Base-by-base conservation (phyloP, 2,888 invertebrate genomes). In the Hoplodrina ambigua region DNA sequence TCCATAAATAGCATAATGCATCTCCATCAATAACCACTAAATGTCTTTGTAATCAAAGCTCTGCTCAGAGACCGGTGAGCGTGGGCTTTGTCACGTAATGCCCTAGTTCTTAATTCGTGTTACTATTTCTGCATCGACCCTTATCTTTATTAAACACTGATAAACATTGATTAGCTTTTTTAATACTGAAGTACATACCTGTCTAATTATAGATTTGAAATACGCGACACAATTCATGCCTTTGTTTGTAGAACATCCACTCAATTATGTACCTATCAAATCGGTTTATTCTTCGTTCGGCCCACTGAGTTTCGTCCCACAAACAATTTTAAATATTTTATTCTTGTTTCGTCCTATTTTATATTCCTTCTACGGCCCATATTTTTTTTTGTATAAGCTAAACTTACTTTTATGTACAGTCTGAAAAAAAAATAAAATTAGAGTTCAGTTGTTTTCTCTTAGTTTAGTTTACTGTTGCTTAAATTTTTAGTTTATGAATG, bases 21-120 rank as follows among this genome's bases (percentile, higher is more conserved):
- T 19, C 20, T 19, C 63, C 15, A 66, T 37, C 25, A 49, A 20
- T 54, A 15, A n/a, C 2, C 37, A n/a, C 17, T 19, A 30, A 66
- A 37, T 19, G 0, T 50, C 2, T 50, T 19, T 57, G 11, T 19
- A 62, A 73, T 61, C 33, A 69, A 69, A 58, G 41, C 41, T 41
- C 41, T 3, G 60, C 54, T 52, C 52, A n/a, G 19, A 33, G 15
- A 65, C 37, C 49, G 41, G 71, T 67, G 53, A 70, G 63, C 83
- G 84, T 86, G 83, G 62, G 56, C n/a, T 57, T 66, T 56, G 84
- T 85, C 86, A 86, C 85, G 84, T 85, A 83, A 20, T 70, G 66
- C 54, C 70, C 73, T 57, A 72, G 59, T 82, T 79, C 61, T 62
- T 64, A 63, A 55, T 75, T 77, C 55, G 66, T 46, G 44, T 72